Evolutionary conservation across 2,888 invertebrate genomes (phyloP), one percentile per base, ranked within the genome.

Genomic region (Thereva nobilitata): DNA sequence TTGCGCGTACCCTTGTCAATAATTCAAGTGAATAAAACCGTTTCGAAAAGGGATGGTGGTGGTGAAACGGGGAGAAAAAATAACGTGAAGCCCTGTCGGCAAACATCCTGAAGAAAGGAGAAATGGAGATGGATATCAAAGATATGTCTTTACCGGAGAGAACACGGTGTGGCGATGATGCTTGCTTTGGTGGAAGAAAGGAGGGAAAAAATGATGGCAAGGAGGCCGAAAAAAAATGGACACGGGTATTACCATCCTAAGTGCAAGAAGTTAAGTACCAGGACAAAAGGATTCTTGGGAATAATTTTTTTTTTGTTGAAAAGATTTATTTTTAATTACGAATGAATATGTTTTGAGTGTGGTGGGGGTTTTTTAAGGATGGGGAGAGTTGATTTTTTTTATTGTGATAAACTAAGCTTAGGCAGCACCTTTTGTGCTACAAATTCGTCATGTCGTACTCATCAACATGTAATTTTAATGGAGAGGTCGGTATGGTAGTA

Each of bases 11-110:
- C 67, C 67, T 64, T 67, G 67, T 67, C 67, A 67, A 67, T 67
- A 67, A 64, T 67, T 67, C 57, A 67, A 57, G 67, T 64, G 67
- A 67, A 64, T 67, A 67, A 67, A 67, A 64, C 63, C 52, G 50
- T 49, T 44, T 23, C 37, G 23, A 42, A 42, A 49, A 64, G 67
- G 67, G 63, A 50, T 64, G 64, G 64, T 38, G 23, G 23, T 23
- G 23, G n/a, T n/a, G n/a, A n/a, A 23, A 23, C 1, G 2, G 23
- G 23, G 23, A 23, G 23, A 23, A 2, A 23, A 23, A 23, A 23
- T 38, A 42, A 49, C 42, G 64, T 55, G 47, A 47, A 59, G 35
- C 23, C 47, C 47, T 59, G 59, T 59, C 59, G 59, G 59, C 59
- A 59, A 59, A 59, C 59, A 59, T 59, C 59, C 59, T 59, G 59